Percentiles rank a stretch among this genome's conserved stretches.
These are phyloP conservation scores for Halotydeus destructor DNA, from an alignment of 1,140 invertebrate genomes.

Conservation along the genomic window DNA sequence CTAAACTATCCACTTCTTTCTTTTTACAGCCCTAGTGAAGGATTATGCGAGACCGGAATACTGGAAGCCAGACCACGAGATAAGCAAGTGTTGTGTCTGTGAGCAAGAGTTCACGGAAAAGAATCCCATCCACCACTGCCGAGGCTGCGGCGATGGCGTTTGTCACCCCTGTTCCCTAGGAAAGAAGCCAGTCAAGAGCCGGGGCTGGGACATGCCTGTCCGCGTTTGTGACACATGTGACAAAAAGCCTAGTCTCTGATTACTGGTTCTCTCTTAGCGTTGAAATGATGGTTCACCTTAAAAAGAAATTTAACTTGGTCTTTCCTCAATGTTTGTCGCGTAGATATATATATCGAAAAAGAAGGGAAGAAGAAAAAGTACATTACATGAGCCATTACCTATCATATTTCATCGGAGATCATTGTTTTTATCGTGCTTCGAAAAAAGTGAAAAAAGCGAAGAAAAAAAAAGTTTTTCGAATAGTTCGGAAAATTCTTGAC, in stretches of 20 bases:
- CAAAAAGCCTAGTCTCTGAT: conserved; percentile 3
- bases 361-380: too few relatives aligned
- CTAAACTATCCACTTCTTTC: neutral
- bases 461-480: too few relatives aligned
- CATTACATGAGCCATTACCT: too few relatives aligned
- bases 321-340: too few relatives aligned
- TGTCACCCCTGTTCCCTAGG: conserved; percentile 27
- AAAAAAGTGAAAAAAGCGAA: too few relatives aligned
- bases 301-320: too few relatives aligned
- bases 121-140: conserved; percentile 46
- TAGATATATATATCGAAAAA: too few relatives aligned
- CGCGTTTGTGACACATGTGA: conserved; percentile 28
- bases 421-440: too few relatives aligned
- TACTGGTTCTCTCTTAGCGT: too few relatives aligned
- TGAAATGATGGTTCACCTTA: too few relatives aligned
- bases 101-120: conserved; percentile 32
- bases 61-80: conserved; percentile 52
- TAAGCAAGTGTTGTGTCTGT: conserved; percentile 42
- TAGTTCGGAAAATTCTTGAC: too few relatives aligned
- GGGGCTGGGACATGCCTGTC: conserved; percentile 30
- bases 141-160: conserved; percentile 32
- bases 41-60: conserved; percentile 53
- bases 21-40: conserved; percentile 40
- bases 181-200: conserved; percentile 23
- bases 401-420: too few relatives aligned